These are phyloP conservation scores for Trematomus loennbergii DNA, from an alignment of 2,113 vertebrate species.

Conservation along the genomic window DNA sequence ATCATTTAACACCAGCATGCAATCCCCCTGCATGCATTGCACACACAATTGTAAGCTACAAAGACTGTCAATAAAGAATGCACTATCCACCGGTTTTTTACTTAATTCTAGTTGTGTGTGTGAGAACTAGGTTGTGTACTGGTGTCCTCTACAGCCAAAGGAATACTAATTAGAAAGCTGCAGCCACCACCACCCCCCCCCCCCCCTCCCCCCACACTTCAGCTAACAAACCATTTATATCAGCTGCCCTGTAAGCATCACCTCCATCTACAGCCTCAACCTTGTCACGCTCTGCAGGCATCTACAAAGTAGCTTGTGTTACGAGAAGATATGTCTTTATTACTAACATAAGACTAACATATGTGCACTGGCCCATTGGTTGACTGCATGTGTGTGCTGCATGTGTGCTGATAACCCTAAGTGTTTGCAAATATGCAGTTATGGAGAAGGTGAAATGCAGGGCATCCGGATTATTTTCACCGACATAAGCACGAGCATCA, in stretches of 20 bases:
- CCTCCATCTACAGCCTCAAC: slow-evolving; percentile 22
- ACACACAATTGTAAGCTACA: background rate
- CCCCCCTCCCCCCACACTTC: background rate
- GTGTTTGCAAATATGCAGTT: slow-evolving; percentile 29
- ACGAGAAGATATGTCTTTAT: slow-evolving; percentile 43
- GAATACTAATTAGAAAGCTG: slow-evolving; percentile 41
- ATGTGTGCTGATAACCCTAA: slow-evolving; percentile 62
- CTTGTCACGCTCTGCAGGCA: slow-evolving; percentile 18
- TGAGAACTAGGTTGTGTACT: slow-evolving; percentile 8
- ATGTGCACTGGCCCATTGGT: slow-evolving; percentile 45
- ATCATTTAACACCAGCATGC: slow-evolving; percentile 48
- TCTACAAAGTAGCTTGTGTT: slow-evolving; percentile 40
- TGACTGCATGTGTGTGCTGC: slow-evolving; percentile 41
- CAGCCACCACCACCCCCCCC: background rate
- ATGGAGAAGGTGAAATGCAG: slow-evolving; percentile 54
- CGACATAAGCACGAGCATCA: background rate
- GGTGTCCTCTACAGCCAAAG: slow-evolving; percentile 18
- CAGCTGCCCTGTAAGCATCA: background rate
- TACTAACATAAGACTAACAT: slow-evolving; percentile 18
- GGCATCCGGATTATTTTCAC: slow-evolving; percentile 34
- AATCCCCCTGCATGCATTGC: background rate
- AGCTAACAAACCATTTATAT: slow-evolving; percentile 37
- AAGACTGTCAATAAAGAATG: background rate
- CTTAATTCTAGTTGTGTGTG: slow-evolving; percentile 29
- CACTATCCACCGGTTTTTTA: background rate